Base-by-base conservation (phyloP, 2,797 vertebrate species). In the Adrianichthys oophorus region DNA sequence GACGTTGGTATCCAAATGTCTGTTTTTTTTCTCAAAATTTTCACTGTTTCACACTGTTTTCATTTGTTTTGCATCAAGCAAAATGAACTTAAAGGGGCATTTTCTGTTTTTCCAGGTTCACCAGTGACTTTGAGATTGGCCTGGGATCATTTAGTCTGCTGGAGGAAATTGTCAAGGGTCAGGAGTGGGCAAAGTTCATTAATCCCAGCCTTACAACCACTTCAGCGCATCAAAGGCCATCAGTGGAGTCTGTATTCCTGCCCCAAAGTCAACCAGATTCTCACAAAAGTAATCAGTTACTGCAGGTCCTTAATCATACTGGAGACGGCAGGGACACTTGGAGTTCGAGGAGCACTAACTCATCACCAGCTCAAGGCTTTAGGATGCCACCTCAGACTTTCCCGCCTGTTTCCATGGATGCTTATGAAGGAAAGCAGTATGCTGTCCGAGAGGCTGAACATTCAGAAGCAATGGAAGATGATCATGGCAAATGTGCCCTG, bases 181-280 rank as follows among this genome's bases (percentile, higher is more conserved):
- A 90, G 49, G 79, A 91, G 47, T 93, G 91, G 92, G 87, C 85
- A 43, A 87, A 65, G 61, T 93, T 91, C 55, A 49, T 92, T 2
- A 80, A 74, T 45, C 81, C 80, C 41, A 24, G 62, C 56, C 44
- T 40, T 15, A 21, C 68, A 46, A 18, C 51, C 5, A 1, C 56
- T 48, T 57, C 74, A 24, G 32, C 62, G 57, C 67, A 63, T 60
- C 81, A 72, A 49, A 75, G 15, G 57, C 53, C 70, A n/a, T 15
- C 66, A 57, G 61, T 56, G 17, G 50, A 76, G 16, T 42, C 26
- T 4, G 26, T 47, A 41, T 55, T 18, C 56, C 62, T 53, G 44
- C 2, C 21, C 14, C 15, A 29, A 23, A 57, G 48, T 29, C 50
- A 56, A 32, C 19, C 47, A 23, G 69, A 44, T 48, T 48, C 24